Base-by-base conservation (phyloP, 2,113 vertebrate species). In the Mobula birostris region DNA sequence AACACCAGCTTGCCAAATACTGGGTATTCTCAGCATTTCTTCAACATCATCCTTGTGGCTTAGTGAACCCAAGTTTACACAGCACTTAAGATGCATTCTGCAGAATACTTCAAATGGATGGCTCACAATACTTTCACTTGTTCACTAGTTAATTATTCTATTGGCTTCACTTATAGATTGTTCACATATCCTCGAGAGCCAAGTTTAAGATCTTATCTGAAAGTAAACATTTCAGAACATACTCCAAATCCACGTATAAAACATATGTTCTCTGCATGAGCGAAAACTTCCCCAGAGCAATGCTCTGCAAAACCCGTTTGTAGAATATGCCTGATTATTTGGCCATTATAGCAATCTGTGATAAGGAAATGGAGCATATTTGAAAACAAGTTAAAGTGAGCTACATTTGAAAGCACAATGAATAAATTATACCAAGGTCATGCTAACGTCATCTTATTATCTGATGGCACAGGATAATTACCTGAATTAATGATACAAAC, bases 401-500 rank as follows among this genome's bases (percentile, higher is more conserved):
- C 66, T 88, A 29, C 85, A 15, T 61, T 66, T 68, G 61, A 19
- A 90, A 66, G 58, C 24, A 90, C 72, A 66, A 63, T 66, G 27
- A 15, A 90, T 63, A 90, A 68, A 90, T 66, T 58, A 66, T 32
- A 66, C n/a, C 27, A 24, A 19, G 21, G 56, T 56, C 40, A 83
- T 83, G 11, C 58, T 29, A 48, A 24, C 29, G 19, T 58, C 92
- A 94, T 6, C 8, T 27, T 48, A 48, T 48, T 74, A 74, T 77
- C 36, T 94, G 63, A 92, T 7, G 58, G 36, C 74, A 27, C 27
- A 27, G 94, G 8, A 32, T 40, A 58, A 80, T 77, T 7, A 78
- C 36, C 94, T 80, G 58, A 94, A 90, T 63, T 24, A 79, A 40
- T 80, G 19, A 40, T 95, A 92, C 96, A 95, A 95, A 99, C 99